Evolutionary conservation across 2,888 invertebrate species (phyloP).

Genomic region (Trachelus troglodyta): DNA sequence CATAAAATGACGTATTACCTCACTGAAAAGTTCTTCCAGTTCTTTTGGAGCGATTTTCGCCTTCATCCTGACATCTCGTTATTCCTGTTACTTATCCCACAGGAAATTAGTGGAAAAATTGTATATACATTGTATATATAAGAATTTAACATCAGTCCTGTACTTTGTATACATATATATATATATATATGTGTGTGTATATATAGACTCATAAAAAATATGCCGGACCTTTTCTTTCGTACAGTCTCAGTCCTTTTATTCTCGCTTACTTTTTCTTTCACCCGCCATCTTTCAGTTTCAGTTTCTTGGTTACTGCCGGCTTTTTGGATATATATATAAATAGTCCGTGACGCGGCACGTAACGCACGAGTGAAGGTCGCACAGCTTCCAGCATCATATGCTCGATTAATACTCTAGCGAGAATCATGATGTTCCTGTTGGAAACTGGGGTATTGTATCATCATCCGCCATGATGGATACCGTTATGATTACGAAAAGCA

Average conservation of each 20-base stretch:
- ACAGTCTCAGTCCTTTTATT: neutral
- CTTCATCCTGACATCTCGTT: constrained; percentile 55
- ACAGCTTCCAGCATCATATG: constrained; percentile 25
- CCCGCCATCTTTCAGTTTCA: constrained; percentile 26
- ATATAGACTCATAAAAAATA: neutral
- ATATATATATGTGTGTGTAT: neutral
- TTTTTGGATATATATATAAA: constrained; percentile 42
- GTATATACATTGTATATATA: too few species aligned
- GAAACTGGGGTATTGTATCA: too few species aligned
- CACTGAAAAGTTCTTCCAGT: constrained; percentile 61
- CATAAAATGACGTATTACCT: constrained; percentile 43
- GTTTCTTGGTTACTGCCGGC: constrained; percentile 16
- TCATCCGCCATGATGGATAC: too few species aligned
- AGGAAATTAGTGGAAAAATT: too few species aligned
- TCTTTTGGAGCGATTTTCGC: constrained; percentile 55
- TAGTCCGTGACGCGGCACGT: constrained; percentile 50
- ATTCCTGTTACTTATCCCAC: neutral
- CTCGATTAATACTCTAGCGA: constrained; percentile 19
- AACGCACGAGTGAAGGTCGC: constrained; percentile 46
- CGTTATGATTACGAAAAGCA: too few species aligned
- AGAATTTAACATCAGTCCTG: too few species aligned
- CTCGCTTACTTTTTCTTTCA: constrained; percentile 9
- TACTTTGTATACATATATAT: too few species aligned
- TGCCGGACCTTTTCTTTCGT: constrained; percentile 7
- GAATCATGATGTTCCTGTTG: neutral